Conservation (phyloP, 2,888 invertebrate genomes). For the Apamea monoglypha region DNA sequence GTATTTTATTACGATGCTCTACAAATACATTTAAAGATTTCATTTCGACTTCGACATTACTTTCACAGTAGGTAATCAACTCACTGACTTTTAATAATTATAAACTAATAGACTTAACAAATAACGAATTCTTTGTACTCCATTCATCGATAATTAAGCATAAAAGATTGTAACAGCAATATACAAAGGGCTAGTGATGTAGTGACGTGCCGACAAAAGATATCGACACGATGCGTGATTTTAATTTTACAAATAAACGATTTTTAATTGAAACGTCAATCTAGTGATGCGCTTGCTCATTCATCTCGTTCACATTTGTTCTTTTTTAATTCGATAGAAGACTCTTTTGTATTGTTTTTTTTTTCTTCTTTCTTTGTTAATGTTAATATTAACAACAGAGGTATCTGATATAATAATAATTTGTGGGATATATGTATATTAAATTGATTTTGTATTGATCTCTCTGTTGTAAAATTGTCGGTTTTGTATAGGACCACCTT, state of each 20-base stretch:
- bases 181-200: slow-evolving; percentile 75
- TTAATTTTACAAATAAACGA: slow-evolving; percentile 79
- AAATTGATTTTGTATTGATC: slow-evolving; percentile 30
- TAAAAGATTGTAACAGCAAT: slow-evolving; percentile 79
- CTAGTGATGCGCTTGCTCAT: slow-evolving; percentile 68
- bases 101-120: slow-evolving; percentile 75
- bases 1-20: neutral
- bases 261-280: slow-evolving; percentile 83
- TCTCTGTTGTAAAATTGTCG: neutral
- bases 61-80: slow-evolving; percentile 59
- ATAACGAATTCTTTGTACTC: slow-evolving; percentile 62
- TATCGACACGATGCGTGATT: slow-evolving; percentile 70
- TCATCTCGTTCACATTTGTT: slow-evolving; percentile 37
- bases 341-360: slow-evolving; percentile 29
- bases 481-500: slow-evolving; percentile 3
- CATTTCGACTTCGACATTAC: neutral
- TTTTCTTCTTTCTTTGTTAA: slow-evolving; percentile 16
- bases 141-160: slow-evolving; percentile 75
- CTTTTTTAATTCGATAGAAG: slow-evolving; percentile 38
- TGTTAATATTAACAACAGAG: slow-evolving; percentile 8
- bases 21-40: slow-evolving; percentile 7
- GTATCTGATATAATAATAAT: slow-evolving; percentile 42
- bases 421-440: neutral
- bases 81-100: slow-evolving; percentile 68
- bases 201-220: slow-evolving; percentile 77